These are phyloP conservation scores for Macroramphosus scolopax DNA, from an alignment of 2,797 vertebrate species.

Conservation along the genomic window DNA sequence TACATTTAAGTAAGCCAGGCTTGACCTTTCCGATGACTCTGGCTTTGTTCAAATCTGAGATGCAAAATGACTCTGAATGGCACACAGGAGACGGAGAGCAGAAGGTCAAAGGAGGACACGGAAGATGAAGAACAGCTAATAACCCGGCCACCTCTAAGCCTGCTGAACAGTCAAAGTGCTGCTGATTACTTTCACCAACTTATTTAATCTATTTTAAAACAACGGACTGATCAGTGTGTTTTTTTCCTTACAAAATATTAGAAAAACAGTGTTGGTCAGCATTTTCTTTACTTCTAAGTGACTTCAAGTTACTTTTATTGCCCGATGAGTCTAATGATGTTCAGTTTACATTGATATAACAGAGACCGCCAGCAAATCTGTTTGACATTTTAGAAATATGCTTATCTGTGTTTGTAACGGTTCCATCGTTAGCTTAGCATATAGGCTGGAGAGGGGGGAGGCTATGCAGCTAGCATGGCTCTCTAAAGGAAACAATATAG, in stretches of 20 bases:
- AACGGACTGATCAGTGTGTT: too few species aligned
- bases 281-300: too few species aligned
- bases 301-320: too few species aligned
- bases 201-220: too few species aligned
- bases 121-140: slow-evolving; percentile 6
- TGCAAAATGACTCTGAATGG: slow-evolving; percentile 23
- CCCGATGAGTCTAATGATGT: background rate
- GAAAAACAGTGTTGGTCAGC: too few species aligned
- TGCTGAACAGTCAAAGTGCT: too few species aligned
- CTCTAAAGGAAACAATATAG: background rate
- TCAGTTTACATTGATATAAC: background rate
- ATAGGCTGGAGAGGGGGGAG: background rate
- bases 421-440: slow-evolving; percentile 3
- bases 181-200: too few species aligned
- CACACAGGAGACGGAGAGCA: slow-evolving; percentile 1
- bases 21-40: slow-evolving; percentile 33
- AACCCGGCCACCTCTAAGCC: too few species aligned
- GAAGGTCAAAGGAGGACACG: slow-evolving; percentile 8
- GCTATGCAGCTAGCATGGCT: background rate
- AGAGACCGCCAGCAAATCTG: too few species aligned
- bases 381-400: too few species aligned
- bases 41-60: slow-evolving; percentile 38
- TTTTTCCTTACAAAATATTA: too few species aligned
- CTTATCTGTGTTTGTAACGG: too few species aligned
- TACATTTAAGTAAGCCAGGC: slow-evolving; percentile 17